These are phyloP conservation scores for Paragorgia papillata DNA, from an alignment of 92 coral and sea anemone species.

Conservation along the genomic window DNA sequence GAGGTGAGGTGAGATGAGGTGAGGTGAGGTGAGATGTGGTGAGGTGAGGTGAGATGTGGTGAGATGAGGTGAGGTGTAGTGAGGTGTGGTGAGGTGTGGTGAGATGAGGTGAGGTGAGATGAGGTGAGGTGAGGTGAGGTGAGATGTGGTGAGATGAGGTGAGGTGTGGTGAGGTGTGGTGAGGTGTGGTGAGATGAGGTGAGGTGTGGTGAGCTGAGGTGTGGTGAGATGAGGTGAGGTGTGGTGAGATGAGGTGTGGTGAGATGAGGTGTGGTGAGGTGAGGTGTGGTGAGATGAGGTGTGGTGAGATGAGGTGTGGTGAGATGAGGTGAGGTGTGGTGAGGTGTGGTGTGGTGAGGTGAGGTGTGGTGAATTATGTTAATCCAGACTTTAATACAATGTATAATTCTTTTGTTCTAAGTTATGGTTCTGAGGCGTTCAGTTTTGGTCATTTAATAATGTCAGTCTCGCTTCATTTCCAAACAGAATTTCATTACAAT, in stretches of 20 bases:
- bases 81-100: conserved; percentile 11
- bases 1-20: conserved; percentile 7
- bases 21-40: conserved; percentile 3
- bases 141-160: conserved; percentile 2
- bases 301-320: conserved; percentile 1
- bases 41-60: background rate
- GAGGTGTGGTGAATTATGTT: too few species aligned
- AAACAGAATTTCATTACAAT: conserved; percentile 41
- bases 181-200: conserved; percentile 6
- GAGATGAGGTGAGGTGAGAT: conserved; percentile 15
- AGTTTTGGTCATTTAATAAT: conserved; percentile 30
- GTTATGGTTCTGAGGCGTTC: conserved; percentile 51
- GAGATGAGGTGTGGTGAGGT: conserved; percentile 12
- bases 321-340: background rate
- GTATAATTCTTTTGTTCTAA: conserved; percentile 1
- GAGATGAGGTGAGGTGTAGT: conserved; percentile 2
- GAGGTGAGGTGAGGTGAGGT: conserved; percentile 15
- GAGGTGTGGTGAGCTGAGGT: conserved; percentile 14
- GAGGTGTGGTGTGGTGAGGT: conserved; percentile 22
- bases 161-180: conserved; percentile 4
- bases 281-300: conserved; percentile 10
- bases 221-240: conserved; percentile 15
- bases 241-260: conserved; percentile 3
- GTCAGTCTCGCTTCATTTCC: conserved; percentile 28
- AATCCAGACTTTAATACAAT: too few species aligned